Conservation (phyloP, 1,140 invertebrate genomes). For the Solenopsis fugax region DNA sequence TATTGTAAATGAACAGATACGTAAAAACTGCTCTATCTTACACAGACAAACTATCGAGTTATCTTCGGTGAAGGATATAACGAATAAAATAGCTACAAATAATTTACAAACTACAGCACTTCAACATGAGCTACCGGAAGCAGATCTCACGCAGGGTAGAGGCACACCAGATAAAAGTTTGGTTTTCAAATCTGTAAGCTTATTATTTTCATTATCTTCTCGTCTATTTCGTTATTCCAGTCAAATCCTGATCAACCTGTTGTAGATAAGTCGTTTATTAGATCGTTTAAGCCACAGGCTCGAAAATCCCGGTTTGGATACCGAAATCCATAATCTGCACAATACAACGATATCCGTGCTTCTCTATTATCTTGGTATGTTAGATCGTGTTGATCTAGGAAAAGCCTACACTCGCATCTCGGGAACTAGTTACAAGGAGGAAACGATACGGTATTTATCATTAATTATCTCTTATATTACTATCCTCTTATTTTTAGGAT, state of each 20-base stretch:
- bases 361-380: constrained; percentile 82
- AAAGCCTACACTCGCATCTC: constrained; percentile 83
- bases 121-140: constrained; percentile 82
- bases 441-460: constrained; percentile 81
- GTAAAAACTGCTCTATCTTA: background rate
- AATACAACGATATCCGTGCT: constrained; percentile 84
- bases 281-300: constrained; percentile 83
- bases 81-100: constrained; percentile 67
- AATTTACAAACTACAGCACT: constrained; percentile 73
- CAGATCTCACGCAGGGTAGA: constrained; percentile 84
- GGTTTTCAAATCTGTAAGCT: constrained; percentile 81
- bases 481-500: background rate
- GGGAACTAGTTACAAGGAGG: constrained; percentile 85
- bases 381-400: constrained; percentile 80
- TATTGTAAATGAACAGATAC: background rate
- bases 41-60: constrained; percentile 77
- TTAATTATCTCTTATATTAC: background rate
- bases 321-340: constrained; percentile 82
- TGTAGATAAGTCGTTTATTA: constrained; percentile 82
- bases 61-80: constrained; percentile 70
- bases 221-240: background rate
- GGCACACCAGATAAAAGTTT: constrained; percentile 77
- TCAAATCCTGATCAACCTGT: constrained; percentile 46
- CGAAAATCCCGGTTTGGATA: constrained; percentile 85
- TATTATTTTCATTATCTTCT: constrained; percentile 6